Evolutionary conservation across 2,797 vertebrate genomes (phyloP).

Genomic region (Danio choprae): DNA sequence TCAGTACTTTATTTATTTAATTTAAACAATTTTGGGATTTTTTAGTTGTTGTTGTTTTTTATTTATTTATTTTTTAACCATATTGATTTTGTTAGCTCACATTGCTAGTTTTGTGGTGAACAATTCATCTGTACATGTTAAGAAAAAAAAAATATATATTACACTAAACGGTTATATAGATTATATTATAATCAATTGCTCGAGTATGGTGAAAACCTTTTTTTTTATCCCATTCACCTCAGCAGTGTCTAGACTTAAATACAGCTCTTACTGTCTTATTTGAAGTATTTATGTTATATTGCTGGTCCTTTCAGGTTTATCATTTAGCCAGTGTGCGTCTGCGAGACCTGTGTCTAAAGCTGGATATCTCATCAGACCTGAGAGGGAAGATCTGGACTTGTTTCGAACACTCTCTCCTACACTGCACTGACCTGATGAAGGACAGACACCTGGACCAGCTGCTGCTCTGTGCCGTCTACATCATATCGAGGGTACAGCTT

Average conservation of each 20-base stretch:
- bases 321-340: conserved; percentile 94
- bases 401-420: conserved; percentile 90
- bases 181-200: no score
- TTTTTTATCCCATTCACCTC: background rate
- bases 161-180: no score
- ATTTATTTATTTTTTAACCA: no score
- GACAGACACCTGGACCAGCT: conserved; percentile 95
- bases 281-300: background rate
- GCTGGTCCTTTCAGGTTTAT: conserved; percentile 83
- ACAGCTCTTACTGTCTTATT: background rate
- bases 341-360: conserved; percentile 89
- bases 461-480: conserved; percentile 93
- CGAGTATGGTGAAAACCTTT: no score
- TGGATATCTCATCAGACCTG: conserved; percentile 90
- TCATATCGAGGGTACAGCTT: conserved; percentile 87
- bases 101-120: no score
- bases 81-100: no score
- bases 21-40: no score
- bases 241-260: background rate
- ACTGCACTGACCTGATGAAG: conserved; percentile 90
- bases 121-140: no score
- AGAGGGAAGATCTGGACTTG: conserved; percentile 96
- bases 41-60: no score
- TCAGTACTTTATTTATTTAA: no score
- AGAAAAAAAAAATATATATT: no score